phyloP scores from a whole-genome alignment of 1,140 invertebrate genomes.

The Oedothorax gibbosus region DNA sequence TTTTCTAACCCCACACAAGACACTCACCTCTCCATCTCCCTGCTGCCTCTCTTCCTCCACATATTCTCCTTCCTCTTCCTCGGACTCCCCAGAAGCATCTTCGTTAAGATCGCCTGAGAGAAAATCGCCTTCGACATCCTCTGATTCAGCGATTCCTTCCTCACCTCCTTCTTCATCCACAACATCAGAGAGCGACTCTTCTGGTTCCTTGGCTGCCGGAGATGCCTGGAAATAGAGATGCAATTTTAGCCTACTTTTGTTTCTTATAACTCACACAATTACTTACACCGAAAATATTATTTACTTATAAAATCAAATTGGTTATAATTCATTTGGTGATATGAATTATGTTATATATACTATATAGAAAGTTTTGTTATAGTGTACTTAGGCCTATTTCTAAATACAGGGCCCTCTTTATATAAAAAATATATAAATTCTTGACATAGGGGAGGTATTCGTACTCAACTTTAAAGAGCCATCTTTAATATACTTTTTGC shows the following conservation, averaged over 20 bases:
- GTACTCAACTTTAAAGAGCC: too few relatives aligned
- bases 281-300: not conserved
- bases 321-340: too few relatives aligned
- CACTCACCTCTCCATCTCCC: constrained; percentile 68
- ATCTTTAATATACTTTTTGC: too few relatives aligned
- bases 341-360: too few relatives aligned
- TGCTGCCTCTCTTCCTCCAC: constrained; percentile 67
- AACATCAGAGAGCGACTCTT: constrained; percentile 46
- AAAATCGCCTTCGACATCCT: constrained; percentile 59
- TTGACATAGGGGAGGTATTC: too few relatives aligned
- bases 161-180: constrained; percentile 56
- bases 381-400: too few relatives aligned
- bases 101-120: constrained; percentile 58
- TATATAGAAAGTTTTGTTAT: too few relatives aligned
- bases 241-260: too few relatives aligned
- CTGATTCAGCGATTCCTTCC: constrained; percentile 46
- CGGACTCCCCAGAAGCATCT: constrained; percentile 63
- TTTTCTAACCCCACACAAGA: too few relatives aligned
- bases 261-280: not conserved
- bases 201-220: constrained; percentile 5
- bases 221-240: not conserved
- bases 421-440: too few relatives aligned
- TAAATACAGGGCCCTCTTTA: too few relatives aligned
- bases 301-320: not conserved
- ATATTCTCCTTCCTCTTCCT: constrained; percentile 64